Evolutionary conservation across 2,797 vertebrate species (phyloP), one percentile per base, ranked within the genome.

Genomic region (Centropyge bicolor): DNA sequence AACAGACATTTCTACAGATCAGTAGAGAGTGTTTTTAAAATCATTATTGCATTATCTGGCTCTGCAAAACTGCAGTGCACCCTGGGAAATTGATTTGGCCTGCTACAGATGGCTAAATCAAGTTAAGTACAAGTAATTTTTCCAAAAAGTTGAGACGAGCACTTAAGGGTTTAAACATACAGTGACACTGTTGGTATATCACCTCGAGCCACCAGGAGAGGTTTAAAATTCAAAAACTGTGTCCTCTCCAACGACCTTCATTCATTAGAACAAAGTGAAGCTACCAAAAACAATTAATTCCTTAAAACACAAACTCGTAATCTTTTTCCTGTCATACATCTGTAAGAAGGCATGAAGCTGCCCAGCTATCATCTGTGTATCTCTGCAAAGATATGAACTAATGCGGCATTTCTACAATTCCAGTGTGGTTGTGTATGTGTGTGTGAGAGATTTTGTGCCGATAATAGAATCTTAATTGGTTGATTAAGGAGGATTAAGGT

Each of bases 401-500:
- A 83, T 60, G 13, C 56, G 38, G 55, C 49, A 49, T 74, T 89
- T 68, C 70, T 74, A 49, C 31, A 20, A 8, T 70, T 76, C 17
- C 68, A 40, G 13, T 4, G 10, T 20, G 22, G 48, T 38, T 40
- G 64, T 70, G 36, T 45, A 40, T 36, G 24, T 65, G 57, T 60
- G 66, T 55, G 51, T 48, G 74, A 62, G 78, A 17, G 68, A 80
- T 85, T 86, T 80, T 81, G 79, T 86, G 65, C 64, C 31, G 76
- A 89, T 93, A 91, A 93, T 91, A 89, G 88, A 91, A 92, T 93
- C 86, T 88, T 92, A 91, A 93, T 93, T 88, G 89, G 91, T 89
- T 93, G 90, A 93, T 93, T 93, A 92, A 86, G 70, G 75, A 88
- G 87, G 90, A 93, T 93, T 91, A 93, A 91, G 87, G 87, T 83